Conservation (phyloP, 2,113 vertebrate species). For the Pseudopipra pipra region DNA sequence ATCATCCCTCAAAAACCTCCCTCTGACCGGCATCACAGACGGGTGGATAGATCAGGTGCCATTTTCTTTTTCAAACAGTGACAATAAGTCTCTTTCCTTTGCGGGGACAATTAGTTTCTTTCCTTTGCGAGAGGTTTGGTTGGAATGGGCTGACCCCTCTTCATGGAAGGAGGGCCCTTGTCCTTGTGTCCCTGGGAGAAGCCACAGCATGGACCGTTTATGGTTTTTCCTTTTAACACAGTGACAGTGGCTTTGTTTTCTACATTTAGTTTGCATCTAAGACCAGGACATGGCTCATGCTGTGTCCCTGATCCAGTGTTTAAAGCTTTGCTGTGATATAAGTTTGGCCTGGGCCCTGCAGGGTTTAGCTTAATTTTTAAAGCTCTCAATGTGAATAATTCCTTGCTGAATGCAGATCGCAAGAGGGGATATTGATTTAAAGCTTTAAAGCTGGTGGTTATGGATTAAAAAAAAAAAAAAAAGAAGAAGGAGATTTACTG, state of each 20-base stretch:
- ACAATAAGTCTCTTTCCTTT: slow-evolving; percentile 8
- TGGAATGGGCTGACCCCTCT: slow-evolving; percentile 44
- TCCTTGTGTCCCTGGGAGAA: slow-evolving; percentile 52
- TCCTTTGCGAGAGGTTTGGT: neutral
- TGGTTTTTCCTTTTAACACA: slow-evolving; percentile 54
- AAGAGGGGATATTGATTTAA: slow-evolving; percentile 71
- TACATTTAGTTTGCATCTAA: slow-evolving; percentile 57
- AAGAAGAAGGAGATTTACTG: slow-evolving; percentile 47
- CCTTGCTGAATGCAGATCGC: slow-evolving; percentile 61
- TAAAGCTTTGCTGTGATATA: slow-evolving; percentile 64
- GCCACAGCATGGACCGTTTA: slow-evolving; percentile 3
- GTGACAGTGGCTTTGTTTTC: slow-evolving; percentile 40
- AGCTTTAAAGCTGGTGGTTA: slow-evolving; percentile 68
- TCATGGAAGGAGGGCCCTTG: neutral
- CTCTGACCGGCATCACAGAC: neutral
- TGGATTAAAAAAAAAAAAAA: slow-evolving; percentile 44
- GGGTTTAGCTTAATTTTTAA: slow-evolving; percentile 69
- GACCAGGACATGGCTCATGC: slow-evolving; percentile 43
- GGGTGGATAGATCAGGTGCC: neutral
- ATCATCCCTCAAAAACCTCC: neutral
- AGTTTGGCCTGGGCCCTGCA: slow-evolving; percentile 63
- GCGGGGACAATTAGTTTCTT: slow-evolving; percentile 22
- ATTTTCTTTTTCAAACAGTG: neutral
- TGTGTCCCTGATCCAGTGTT: slow-evolving; percentile 64
- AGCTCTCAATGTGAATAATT: slow-evolving; percentile 66